These are phyloP conservation scores for Ericerus pela DNA, from an alignment of 1,140 invertebrate species.

Conservation along the genomic window DNA sequence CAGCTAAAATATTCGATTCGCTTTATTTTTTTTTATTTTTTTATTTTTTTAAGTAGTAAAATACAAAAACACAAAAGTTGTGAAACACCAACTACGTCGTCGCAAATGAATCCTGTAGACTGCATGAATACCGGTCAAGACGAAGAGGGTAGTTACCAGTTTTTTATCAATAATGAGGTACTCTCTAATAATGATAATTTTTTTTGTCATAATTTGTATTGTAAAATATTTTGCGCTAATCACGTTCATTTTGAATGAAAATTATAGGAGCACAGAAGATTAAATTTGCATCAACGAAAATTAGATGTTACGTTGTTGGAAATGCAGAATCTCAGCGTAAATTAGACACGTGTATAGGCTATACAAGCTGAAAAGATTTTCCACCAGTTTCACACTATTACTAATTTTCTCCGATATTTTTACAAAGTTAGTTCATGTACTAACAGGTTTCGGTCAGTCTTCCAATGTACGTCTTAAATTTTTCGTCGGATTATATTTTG, in stretches of 20 bases:
- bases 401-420: no score
- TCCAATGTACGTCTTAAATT: no score
- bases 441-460: no score
- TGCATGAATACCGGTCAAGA: constrained; percentile 19
- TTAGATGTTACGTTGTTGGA: background rate
- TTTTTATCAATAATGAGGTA: background rate
- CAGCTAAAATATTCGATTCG: background rate
- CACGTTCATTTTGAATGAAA: no score
- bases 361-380: no score
- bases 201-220: no score
- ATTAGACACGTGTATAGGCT: no score
- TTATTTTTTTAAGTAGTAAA: background rate
- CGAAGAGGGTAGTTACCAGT: background rate
- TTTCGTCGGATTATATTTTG: no score
- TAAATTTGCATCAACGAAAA: constrained; percentile 14
- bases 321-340: background rate
- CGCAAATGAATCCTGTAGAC: constrained; percentile 17
- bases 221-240: no score
- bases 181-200: no score
- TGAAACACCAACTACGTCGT: constrained; percentile 2
- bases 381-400: no score
- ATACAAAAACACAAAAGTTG: constrained; percentile 12
- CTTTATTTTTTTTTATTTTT: constrained; percentile 1
- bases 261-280: constrained; percentile 17
- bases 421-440: no score